Evolutionary conservation across 1,140 invertebrate genomes (phyloP).

Genomic region (Subanguina moxae): DNA sequence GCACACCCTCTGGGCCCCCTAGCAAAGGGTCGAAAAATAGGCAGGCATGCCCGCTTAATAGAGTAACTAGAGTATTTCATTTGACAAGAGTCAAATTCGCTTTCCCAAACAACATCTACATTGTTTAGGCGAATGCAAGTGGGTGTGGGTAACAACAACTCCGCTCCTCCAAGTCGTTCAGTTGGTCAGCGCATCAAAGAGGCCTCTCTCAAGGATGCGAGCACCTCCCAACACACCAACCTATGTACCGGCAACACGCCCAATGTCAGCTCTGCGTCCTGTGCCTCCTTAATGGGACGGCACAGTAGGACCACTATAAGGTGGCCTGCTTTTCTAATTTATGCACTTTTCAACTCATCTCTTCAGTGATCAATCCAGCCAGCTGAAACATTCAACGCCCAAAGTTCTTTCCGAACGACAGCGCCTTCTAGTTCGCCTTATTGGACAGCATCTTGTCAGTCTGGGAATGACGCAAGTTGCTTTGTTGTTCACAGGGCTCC

Average conservation of each 20-base stretch:
- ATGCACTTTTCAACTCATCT: too few relatives aligned
- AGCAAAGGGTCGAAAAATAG: too few relatives aligned
- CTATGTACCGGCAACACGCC: background rate
- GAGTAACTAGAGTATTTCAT: too few relatives aligned
- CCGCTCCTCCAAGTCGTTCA: constrained; percentile 14
- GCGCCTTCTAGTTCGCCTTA: constrained; percentile 44
- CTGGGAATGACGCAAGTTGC: constrained; percentile 39
- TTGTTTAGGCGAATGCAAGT: constrained; percentile 39
- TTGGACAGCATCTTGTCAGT: constrained; percentile 43
- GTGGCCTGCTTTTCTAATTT: too few relatives aligned
- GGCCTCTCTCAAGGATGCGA: constrained; percentile 23
- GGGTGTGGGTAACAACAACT: constrained; percentile 13
- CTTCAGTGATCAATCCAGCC: constrained; percentile 3
- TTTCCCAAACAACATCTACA: too few relatives aligned
- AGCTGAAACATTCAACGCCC: background rate
- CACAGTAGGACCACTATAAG: background rate
- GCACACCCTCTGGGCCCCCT: too few relatives aligned
- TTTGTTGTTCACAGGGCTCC: too few relatives aligned
- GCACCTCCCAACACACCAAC: constrained; percentile 1
- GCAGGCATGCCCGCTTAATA: too few relatives aligned
- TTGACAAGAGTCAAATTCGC: too few relatives aligned
- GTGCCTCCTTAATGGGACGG: constrained; percentile 3
- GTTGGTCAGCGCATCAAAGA: constrained; percentile 37
- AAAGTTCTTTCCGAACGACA: constrained; percentile 31
- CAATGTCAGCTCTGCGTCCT: constrained; percentile 5